Evolutionary conservation across 1,140 invertebrate species (phyloP).

Genomic region (Polyergus mexicanus): DNA sequence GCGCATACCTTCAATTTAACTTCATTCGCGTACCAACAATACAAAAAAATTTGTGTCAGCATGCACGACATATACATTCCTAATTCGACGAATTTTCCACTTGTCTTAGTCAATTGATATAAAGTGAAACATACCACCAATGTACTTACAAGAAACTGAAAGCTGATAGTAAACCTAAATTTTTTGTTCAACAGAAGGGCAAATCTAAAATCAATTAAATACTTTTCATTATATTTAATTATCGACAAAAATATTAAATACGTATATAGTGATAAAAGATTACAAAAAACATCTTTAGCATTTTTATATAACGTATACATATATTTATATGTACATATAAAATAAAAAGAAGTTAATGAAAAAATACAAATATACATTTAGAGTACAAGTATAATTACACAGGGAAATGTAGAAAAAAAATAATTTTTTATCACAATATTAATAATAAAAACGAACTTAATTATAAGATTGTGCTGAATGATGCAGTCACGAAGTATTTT

Average conservation of each 20-base stretch:
- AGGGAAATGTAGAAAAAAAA: background rate
- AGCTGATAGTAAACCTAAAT: constrained; percentile 60
- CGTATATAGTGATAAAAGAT: constrained; percentile 3
- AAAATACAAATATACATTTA: background rate
- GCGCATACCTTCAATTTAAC: constrained; percentile 77
- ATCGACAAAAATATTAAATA: background rate
- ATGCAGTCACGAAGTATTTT: constrained; percentile 41
- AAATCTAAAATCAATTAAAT: constrained; percentile 49
- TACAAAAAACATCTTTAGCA: background rate
- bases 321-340: background rate
- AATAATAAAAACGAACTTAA: constrained; percentile 57
- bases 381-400: background rate
- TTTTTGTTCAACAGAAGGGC: constrained; percentile 50
- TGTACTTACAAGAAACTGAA: constrained; percentile 64
- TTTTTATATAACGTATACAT: background rate
- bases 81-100: constrained; percentile 75
- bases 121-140: constrained; percentile 55
- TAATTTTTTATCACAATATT: background rate
- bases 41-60: constrained; percentile 83
- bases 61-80: constrained; percentile 65
- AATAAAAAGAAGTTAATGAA: background rate
- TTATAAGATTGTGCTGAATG: constrained; percentile 70
- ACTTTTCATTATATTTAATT: constrained; percentile 15
- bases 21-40: constrained; percentile 88
- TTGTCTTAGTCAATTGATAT: constrained; percentile 74